Evolutionary conservation across 2,797 vertebrate species (phyloP).

Genomic region (Erpetoichthys calabaricus): DNA sequence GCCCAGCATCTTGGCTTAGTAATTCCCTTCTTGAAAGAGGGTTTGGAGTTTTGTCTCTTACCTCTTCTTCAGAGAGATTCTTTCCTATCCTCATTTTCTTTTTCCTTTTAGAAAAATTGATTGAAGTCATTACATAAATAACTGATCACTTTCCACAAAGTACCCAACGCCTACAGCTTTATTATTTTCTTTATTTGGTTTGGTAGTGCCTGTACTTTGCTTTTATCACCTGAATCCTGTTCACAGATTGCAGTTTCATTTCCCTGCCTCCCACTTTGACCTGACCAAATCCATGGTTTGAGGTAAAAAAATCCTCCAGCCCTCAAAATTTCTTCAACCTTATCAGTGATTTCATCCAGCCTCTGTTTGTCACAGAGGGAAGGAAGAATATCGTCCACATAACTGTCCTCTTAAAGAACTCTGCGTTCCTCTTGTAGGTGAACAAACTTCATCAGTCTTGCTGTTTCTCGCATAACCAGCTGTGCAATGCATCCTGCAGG

Average conservation of each 20-base stretch:
- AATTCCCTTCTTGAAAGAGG: conserved; percentile 16
- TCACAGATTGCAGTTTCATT: not conserved
- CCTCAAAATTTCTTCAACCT: conserved; percentile 4
- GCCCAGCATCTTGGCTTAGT: too few relatives aligned
- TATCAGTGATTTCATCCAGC: too few relatives aligned
- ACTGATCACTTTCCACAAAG: conserved; percentile 6
- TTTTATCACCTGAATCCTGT: conserved; percentile 2
- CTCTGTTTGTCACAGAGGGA: conserved; percentile 5
- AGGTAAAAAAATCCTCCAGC: conserved; percentile 6
- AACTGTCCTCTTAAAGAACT: too few relatives aligned
- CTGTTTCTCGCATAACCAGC: too few relatives aligned
- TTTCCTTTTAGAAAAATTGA: conserved; percentile 10
- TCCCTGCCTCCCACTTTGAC: conserved; percentile 14
- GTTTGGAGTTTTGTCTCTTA: not conserved
- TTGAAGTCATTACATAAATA: conserved; percentile 7
- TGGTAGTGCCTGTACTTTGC: conserved; percentile 4
- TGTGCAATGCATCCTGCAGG: too few relatives aligned
- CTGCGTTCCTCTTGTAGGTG: too few relatives aligned
- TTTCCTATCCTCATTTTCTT: conserved; percentile 7
- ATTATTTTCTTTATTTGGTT: conserved; percentile 10
- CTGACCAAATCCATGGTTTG: conserved; percentile 9
- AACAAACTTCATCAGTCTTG: too few relatives aligned
- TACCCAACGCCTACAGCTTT: conserved; percentile 13
- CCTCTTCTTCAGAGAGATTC: conserved; percentile 7
- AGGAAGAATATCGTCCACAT: conserved; percentile 8